Base-by-base conservation (phyloP, 2,888 invertebrate genomes). In the Pollenia labialis region DNA sequence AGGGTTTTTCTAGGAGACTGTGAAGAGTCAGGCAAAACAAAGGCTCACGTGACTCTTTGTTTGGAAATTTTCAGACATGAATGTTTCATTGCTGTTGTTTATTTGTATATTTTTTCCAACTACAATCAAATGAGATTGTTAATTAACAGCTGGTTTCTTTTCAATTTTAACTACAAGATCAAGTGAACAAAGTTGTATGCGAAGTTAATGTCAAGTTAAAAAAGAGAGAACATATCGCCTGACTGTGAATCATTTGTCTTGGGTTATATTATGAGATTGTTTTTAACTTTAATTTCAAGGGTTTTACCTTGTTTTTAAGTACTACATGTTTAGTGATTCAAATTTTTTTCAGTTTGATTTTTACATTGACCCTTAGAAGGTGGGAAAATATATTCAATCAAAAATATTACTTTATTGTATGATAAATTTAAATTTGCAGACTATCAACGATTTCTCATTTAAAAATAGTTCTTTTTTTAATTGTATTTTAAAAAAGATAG, bases 231-330 rank as follows among this genome's bases (percentile, higher is more conserved):
- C 23, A 81, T 52, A 50, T 80, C 62, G 69, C 80, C 80, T 62
- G 75, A 68, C 69, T 52, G 75, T 81, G 76, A 85, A 74, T 69
- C 75, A 48, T 84, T 80, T 71, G 81, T 82, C 48, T 66, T 44
- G n/a, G 1, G 12, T 14, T 32, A 52, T 23, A 23, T 40, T 32
- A 50, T 77, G 86, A 66, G 83, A 68, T 81, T 88, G 87, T 88
- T 81, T 87, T 74, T 32, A 46, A 3, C 2, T 52, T 62, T 16
- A 18, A 52, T 56, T 81, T 74, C 85, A 89, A 87, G 85, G 81
- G 88, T 85, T 42, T 64, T 44, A 2, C 7, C 16, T 50, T 12
- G 32, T 16, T 74, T 16, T 16, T 50, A 42, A 75, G 50, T 18
- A 42, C 9, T 40, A 32, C 32, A 16, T 16, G 54, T 18, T 44